Evolutionary conservation across 2,888 invertebrate genomes (phyloP), one percentile per base, ranked within the genome.

Genomic region (Bimastos eiseni): DNA sequence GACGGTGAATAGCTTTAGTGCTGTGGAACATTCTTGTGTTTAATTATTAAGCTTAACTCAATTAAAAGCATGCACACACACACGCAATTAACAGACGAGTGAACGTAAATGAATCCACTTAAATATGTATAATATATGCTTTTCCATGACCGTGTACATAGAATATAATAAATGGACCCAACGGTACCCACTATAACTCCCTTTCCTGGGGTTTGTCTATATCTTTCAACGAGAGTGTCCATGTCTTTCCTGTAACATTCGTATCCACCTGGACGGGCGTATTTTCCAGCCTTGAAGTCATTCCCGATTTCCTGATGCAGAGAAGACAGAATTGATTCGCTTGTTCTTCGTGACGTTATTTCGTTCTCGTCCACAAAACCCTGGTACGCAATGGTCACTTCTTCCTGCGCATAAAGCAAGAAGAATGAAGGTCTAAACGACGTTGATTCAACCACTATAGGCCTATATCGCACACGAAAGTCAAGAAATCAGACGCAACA

Each of bases 101-200:
- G 44, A 17, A 44, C 17, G 44, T 44, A 44, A 55, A 55, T 30
- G 8, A 24, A 55, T 30, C 3, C 55, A 24, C 55, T 3, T 24
- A 55, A 30, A 30, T 11, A 55, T 55, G 55, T 30, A 55, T 24
- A 41, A 30, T 55, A 30, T 13, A 55, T 24, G 44, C n/a, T n/a
- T n/a, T n/a, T n/a, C n/a, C 44, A 44, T 55, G 30, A 24, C 24
- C 30, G 30, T 0, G 55, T 55, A 55, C 24, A 24, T 24, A 3
- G 11, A 44, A 5, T 3, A 11, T 24, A 30, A 55, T 55, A 55
- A 6, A 70, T n/a, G 30, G 70, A 70, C 30, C n/a, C 70, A 70
- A n/a, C n/a, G n/a, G 37, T 86, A 36, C 86, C 36, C 34, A 86
- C 86, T 36, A 86, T 86, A 36, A 86, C 37, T 86, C 86, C 86